phyloP scores from a whole-genome alignment of 2,888 invertebrate genomes.

The Meghimatium bilineatum region DNA sequence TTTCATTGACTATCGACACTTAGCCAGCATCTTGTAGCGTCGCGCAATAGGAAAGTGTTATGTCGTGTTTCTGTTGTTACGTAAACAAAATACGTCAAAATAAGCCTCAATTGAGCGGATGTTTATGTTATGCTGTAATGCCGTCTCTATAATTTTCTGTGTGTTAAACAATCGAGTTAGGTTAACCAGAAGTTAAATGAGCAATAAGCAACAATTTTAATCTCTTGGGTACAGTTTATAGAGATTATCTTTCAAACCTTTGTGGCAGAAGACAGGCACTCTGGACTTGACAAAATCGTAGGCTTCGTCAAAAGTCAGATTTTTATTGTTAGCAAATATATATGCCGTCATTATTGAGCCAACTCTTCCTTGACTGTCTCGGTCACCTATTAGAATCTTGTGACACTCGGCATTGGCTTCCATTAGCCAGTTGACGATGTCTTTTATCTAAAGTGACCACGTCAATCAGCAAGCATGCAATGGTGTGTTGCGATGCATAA shows the following conservation, averaged over 20 bases:
- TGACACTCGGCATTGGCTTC: constrained; percentile 33
- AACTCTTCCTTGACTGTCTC: constrained; percentile 59
- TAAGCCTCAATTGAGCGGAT: no score
- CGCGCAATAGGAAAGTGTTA: no score
- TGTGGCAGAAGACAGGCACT: constrained; percentile 56
- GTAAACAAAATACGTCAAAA: no score
- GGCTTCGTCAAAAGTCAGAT: constrained; percentile 56
- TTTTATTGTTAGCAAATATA: constrained; percentile 53
- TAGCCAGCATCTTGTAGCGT: no score
- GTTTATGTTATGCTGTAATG: no score
- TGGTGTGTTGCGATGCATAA: no score
- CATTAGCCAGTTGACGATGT: constrained; percentile 56
- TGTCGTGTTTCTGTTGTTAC: no score
- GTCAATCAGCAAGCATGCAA: background rate
- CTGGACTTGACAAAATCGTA: constrained; percentile 52
- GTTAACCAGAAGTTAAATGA: no score
- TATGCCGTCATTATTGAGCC: constrained; percentile 58
- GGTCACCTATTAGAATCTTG: constrained; percentile 57
- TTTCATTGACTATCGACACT: no score
- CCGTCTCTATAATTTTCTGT: no score
- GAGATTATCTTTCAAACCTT: constrained; percentile 53
- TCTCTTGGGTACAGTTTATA: constrained; percentile 51
- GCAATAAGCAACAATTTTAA: background rate
- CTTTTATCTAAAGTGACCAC: constrained; percentile 40
- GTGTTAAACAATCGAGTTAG: no score